Evolutionary conservation across 2,888 invertebrate genomes (phyloP).

Genomic region (Drosophila subsilvestris): DNA sequence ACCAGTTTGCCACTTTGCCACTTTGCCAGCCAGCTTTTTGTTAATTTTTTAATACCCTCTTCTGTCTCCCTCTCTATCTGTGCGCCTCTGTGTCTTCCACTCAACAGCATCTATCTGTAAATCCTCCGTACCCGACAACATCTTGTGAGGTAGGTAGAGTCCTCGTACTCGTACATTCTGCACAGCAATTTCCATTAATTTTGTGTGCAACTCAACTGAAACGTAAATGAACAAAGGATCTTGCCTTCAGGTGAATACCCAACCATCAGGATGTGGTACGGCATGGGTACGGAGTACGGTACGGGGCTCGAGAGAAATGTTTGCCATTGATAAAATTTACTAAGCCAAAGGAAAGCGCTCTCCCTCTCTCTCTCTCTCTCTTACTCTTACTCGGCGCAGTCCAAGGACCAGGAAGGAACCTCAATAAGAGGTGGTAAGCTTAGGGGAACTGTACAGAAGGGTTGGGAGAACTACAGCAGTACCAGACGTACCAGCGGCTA

Average conservation of each 20-base stretch:
- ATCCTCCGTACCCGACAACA: not conserved
- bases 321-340: constrained; percentile 67
- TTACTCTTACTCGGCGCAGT: not conserved
- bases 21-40: constrained; percentile 38
- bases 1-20: constrained; percentile 45
- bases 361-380: not conserved
- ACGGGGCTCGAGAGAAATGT: constrained; percentile 24
- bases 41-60: constrained; percentile 46
- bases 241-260: constrained; percentile 56
- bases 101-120: not conserved
- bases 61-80: not conserved
- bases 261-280: constrained; percentile 4
- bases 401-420: constrained; percentile 27
- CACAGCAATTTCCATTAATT: constrained; percentile 72
- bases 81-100: not conserved
- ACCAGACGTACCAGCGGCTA: constrained; percentile 35
- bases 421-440: constrained; percentile 3
- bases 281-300: not conserved
- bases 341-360: constrained; percentile 48
- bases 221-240: constrained; percentile 68
- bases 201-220: constrained; percentile 63
- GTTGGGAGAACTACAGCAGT: not conserved
- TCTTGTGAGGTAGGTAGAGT: not conserved
- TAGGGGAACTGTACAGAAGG: not conserved
- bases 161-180: constrained; percentile 36